Conservation (phyloP, 2,888 invertebrate species). For the Idaea straminata region DNA sequence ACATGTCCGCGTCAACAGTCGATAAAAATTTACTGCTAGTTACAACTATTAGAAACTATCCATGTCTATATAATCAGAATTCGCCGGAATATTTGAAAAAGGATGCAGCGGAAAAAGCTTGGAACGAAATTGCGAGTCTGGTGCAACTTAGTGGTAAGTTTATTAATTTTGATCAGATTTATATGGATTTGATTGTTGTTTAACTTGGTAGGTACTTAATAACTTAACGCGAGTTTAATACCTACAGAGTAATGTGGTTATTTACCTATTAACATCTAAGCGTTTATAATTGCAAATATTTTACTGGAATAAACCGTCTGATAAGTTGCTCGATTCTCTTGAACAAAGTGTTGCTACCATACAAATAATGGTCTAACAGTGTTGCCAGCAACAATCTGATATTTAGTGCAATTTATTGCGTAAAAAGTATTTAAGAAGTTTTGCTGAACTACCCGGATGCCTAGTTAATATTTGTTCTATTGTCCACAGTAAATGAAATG, state of each 20-base stretch:
- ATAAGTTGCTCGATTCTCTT: not conserved
- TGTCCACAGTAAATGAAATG: constrained; percentile 41
- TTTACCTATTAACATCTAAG: not conserved
- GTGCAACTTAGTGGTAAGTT: constrained; percentile 38
- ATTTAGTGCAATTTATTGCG: not conserved
- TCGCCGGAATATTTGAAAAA: constrained; percentile 42
- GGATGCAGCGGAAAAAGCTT: constrained; percentile 43
- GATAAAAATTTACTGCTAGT: constrained; percentile 44
- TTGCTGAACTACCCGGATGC: no score
- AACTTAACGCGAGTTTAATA: no score
- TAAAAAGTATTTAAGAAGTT: no score
- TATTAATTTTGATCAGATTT: not conserved
- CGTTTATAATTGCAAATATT: not conserved
- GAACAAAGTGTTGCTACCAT: no score
- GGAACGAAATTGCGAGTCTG: constrained; percentile 42
- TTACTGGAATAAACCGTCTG: not conserved
- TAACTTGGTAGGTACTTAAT: not conserved
- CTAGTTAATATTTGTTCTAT: not conserved
- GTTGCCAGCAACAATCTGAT: not conserved
- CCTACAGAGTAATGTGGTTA: not conserved
- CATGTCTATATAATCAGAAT: constrained; percentile 43
- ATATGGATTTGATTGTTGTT: not conserved
- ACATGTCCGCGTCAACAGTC: constrained; percentile 26
- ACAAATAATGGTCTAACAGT: not conserved
- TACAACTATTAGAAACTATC: constrained; percentile 39